Conservation (phyloP, 2,888 invertebrate genomes). For the Archips xylosteana region DNA sequence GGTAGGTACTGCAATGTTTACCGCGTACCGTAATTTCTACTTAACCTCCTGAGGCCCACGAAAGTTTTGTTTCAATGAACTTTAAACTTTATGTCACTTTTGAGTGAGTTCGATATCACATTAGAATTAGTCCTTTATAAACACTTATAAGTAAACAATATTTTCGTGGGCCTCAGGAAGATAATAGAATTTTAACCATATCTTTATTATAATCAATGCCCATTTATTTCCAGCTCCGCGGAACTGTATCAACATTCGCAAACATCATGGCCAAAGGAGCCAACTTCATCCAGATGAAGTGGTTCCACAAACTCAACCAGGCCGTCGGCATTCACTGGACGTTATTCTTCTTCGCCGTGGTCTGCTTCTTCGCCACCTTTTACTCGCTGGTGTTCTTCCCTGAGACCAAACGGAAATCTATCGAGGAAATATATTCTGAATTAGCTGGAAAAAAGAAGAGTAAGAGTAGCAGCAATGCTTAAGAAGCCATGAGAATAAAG, state of each 20-base stretch:
- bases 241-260: constrained; percentile 76
- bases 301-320: constrained; percentile 73
- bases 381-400: constrained; percentile 72
- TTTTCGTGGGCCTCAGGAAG: no score
- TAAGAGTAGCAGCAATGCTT: constrained; percentile 41
- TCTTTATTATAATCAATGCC: neutral
- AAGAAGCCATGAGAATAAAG: neutral
- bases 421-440: constrained; percentile 75
- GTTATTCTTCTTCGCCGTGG: constrained; percentile 71
- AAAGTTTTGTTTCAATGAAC: no score
- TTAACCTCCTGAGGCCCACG: no score
- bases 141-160: no score
- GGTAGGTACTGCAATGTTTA: no score
- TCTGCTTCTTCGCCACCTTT: constrained; percentile 69
- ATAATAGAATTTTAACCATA: no score
- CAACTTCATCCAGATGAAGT: constrained; percentile 79
- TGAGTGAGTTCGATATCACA: no score
- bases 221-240: constrained; percentile 67
- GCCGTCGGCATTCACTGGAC: constrained; percentile 78
- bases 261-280: constrained; percentile 78
- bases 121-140: no score
- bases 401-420: constrained; percentile 72
- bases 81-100: no score
- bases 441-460: constrained; percentile 59
- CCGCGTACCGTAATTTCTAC: no score